These are phyloP conservation scores for Dendrocincla fuliginosa DNA, from an alignment of 2,797 vertebrate species.

Conservation along the genomic window DNA sequence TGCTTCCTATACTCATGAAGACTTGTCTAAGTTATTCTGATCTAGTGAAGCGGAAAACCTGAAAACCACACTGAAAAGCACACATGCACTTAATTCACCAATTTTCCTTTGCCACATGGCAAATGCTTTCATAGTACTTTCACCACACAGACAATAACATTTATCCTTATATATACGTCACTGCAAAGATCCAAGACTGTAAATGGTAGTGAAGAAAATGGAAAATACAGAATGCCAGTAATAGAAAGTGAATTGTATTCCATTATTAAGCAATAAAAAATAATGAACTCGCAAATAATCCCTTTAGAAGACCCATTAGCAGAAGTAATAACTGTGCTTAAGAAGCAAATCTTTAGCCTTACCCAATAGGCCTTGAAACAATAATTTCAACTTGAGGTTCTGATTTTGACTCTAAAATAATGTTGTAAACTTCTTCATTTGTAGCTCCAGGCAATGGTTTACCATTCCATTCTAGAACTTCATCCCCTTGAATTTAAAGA, in stretches of 20 bases:
- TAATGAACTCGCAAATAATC: not conserved
- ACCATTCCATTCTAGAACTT: constrained; percentile 98
- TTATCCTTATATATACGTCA: not conserved
- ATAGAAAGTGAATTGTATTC: not conserved
- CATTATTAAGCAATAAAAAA: not conserved
- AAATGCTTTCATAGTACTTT: not conserved
- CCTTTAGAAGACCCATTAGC: constrained; percentile 27
- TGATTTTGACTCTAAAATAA: constrained; percentile 98
- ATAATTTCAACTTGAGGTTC: constrained; percentile 99
- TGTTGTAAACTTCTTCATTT: constrained; percentile 99
- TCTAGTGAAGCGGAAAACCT: not conserved
- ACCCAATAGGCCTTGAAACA: constrained; percentile 98
- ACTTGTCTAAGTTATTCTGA: not conserved
- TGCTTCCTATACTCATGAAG: not conserved
- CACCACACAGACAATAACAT: not conserved
- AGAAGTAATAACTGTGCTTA: constrained; percentile 60
- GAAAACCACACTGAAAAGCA: not conserved
- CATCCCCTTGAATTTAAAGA: constrained; percentile 89
- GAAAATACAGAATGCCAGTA: not conserved
- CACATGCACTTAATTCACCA: not conserved
- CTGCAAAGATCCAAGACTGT: not conserved
- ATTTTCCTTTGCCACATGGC: not conserved
- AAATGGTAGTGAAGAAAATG: not conserved
- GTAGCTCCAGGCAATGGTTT: constrained; percentile 97
- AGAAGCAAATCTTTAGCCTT: constrained; percentile 77